Evolutionary conservation across 2,888 invertebrate species (phyloP).

Genomic region (Drosophila mayaguana): DNA sequence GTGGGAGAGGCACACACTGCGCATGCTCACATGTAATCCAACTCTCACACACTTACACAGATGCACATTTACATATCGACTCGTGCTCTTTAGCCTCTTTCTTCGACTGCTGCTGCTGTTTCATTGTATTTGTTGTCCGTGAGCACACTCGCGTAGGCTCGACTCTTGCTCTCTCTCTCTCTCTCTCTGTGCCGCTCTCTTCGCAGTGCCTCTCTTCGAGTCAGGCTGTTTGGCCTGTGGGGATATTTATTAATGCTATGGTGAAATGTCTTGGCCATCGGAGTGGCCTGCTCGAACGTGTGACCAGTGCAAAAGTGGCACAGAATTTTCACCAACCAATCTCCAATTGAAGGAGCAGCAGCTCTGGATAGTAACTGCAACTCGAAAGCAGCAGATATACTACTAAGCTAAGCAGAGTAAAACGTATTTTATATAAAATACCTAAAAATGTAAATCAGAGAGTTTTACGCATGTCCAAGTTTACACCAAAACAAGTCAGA

Average conservation of each 20-base stretch:
- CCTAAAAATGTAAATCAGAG: background rate
- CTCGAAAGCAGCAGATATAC: background rate
- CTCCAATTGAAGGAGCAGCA: conserved; percentile 17
- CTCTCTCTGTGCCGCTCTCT: conserved; percentile 4
- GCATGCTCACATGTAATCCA: conserved; percentile 68
- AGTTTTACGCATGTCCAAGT: background rate
- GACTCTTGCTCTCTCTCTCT: conserved; percentile 15
- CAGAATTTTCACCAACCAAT: conserved; percentile 46
- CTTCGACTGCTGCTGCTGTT: conserved; percentile 11
- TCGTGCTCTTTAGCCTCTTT: conserved; percentile 45
- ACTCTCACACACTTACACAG: conserved; percentile 30
- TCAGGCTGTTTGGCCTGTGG: conserved; percentile 56
- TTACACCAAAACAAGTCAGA: background rate
- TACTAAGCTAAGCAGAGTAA: background rate
- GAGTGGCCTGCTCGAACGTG: conserved; percentile 32
- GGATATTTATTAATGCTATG: conserved; percentile 67
- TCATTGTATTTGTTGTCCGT: conserved; percentile 8
- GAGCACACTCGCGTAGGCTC: conserved; percentile 11
- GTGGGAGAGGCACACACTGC: conserved; percentile 52
- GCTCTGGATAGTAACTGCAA: conserved; percentile 8
- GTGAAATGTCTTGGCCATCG: conserved; percentile 56
- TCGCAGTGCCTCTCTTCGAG: conserved; percentile 27
- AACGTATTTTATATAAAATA: background rate
- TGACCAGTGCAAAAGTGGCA: conserved; percentile 61
- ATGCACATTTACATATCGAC: conserved; percentile 18